Conservation (phyloP, 2,888 invertebrate genomes). For the Euplagia quadripunctaria region DNA sequence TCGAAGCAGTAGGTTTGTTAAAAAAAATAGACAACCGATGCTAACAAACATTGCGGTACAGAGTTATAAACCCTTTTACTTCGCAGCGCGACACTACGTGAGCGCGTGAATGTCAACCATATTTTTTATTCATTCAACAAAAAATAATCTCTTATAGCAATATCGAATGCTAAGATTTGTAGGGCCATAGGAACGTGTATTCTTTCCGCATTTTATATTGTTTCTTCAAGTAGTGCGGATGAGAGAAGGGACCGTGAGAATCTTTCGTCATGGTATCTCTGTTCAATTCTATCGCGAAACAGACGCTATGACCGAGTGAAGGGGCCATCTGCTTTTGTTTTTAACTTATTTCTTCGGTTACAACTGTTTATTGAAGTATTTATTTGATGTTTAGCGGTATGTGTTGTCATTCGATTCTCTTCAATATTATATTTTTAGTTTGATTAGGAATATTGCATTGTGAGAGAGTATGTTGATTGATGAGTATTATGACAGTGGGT, state of each 20-base stretch:
- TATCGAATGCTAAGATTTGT: neutral
- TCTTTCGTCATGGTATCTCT: conserved; percentile 68
- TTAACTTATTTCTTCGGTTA: conserved; percentile 20
- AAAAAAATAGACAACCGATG: too few species aligned
- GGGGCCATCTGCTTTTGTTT: conserved; percentile 41
- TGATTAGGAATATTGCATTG: neutral
- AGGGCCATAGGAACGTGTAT: neutral
- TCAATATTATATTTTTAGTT: neutral
- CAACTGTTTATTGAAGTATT: conserved; percentile 5
- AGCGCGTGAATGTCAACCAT: neutral
- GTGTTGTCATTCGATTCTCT: neutral
- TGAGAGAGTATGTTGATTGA: neutral
- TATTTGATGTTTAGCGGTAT: neutral
- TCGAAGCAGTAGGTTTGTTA: too few species aligned
- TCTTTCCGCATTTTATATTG: conserved; percentile 24
- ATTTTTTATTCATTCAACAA: neutral
- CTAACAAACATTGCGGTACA: neutral
- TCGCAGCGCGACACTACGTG: neutral
- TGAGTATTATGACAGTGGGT: neutral
- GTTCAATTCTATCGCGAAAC: conserved; percentile 11
- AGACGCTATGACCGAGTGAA: conserved; percentile 47
- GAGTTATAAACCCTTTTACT: neutral
- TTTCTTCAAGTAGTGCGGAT: conserved; percentile 60
- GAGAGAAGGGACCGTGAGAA: conserved; percentile 75
- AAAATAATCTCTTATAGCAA: neutral